Evolutionary conservation across 2,888 invertebrate genomes (phyloP), one percentile per base, ranked within the genome.

Genomic region (Macropis europaea): DNA sequence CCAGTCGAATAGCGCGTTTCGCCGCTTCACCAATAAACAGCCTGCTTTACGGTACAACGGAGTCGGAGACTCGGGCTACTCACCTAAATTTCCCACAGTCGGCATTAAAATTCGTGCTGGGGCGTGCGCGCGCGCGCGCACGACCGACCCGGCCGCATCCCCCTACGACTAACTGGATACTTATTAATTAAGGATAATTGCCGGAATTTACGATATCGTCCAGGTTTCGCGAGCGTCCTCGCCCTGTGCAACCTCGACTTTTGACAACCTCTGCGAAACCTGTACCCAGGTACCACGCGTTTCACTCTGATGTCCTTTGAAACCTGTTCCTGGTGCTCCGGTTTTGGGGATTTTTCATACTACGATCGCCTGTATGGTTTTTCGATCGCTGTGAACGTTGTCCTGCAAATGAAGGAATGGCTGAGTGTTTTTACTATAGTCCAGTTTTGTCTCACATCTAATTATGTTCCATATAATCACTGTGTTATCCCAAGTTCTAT

Each of bases 171-270:
- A 85, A 85, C 84, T 84, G 82, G 82, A 79, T 82, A 85, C 77
- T 86, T 85, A 86, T 86, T 87, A 87, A 87, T 88, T 88, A 86
- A 84, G 77, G 79, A 86, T 88, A 88, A 88, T 88, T 88, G 86
- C 83, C 53, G 67, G 74, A 83, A 84, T 88, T 87, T 87, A 88
- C 86, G 84, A 85, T 87, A 87, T 85, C 87, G 84, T 69, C 19
- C 40, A 15, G 28, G n/a, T 38, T 67, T 38, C 69, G 53, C 47
- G 47, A 60, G 52, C 28, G 36, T 38, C 43, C 45, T 36, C 48
- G 38, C 6, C 42, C 42, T 9, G n/a, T 30, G 17, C 30, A n/a
- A 40, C 36, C 17, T 19, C 22, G 36, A 15, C 24, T 36, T 54
- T 48, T 36, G 17, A 19, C 34, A 40, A 34, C 22, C 4, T n/a